Evolutionary conservation across 1,140 invertebrate species (phyloP), one percentile per base, ranked within the genome.

Genomic region (Panagrolaimus sp.): DNA sequence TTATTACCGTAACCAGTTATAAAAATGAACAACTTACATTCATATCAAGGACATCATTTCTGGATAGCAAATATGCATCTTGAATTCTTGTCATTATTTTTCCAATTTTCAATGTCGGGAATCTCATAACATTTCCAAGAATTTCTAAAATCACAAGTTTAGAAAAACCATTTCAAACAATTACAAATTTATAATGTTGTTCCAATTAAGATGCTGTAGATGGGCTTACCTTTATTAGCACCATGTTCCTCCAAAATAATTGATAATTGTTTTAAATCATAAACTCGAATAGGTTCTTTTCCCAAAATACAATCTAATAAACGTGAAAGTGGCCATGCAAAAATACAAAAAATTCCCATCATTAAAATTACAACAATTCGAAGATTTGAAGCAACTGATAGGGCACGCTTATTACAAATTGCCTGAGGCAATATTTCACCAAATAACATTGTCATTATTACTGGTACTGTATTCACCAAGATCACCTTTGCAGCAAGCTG

Each of bases 41-140:
- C 52, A 58, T 58, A 14, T 58, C 52, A 21, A 58, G 52, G 17
- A 58, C 17, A 58, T 58, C 52, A 58, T 58, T 58, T 6, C 17
- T 12, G 14, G 21, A 26, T 28, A 58, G 21, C 52, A 58, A 58
- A 21, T 58, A 58, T 21, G 52, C 52, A 21, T 58, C 52, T 14
- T 58, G 52, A 21, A 58, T 58, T 28, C 52, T 21, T 21, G 52
- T 58, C 52, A 58, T 58, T 1, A 58, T 28, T 28, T 58, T 58
- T n/a, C 52, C 52, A 21, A 58, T 58, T 21, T 21, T 58, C 10
- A 58, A 21, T n/a, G 15, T 12, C 8, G 52, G 52, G 52, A 58
- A 58, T 21, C 17, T 58, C 21, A 58, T 21, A 21, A 58, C 52
- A 21, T 58, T 58, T 58, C 15, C 10, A 8, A 58, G 71, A 72